Evolutionary conservation across 2,113 vertebrate species (phyloP).

Genomic region (Stigmatopora nigra): DNA sequence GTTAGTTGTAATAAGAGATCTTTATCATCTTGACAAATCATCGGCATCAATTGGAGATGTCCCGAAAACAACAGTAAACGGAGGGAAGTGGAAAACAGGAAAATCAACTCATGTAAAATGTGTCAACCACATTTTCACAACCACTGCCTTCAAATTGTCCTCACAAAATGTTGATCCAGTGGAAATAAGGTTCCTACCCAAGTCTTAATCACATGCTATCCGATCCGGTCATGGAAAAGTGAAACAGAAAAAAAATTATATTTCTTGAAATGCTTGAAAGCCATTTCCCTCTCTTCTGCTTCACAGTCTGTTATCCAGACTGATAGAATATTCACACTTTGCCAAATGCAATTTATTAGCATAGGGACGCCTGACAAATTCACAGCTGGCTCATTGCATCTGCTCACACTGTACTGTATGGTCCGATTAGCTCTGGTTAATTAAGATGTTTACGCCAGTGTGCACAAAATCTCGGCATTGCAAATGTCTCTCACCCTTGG

Average conservation of each 20-base stretch:
- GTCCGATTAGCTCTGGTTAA: conserved; percentile 45
- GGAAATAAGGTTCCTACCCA: conserved; percentile 34
- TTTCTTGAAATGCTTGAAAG: conserved; percentile 10
- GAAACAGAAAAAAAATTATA: conserved; percentile 13
- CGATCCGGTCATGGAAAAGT: conserved; percentile 46
- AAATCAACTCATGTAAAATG: conserved; percentile 24
- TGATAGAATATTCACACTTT: conserved; percentile 49
- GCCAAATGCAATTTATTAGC: conserved; percentile 50
- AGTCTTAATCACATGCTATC: conserved; percentile 58
- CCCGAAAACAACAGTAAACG: conserved; percentile 12
- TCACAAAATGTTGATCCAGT: conserved; percentile 42
- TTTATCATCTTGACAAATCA: conserved; percentile 44
- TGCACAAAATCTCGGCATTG: conserved; percentile 41
- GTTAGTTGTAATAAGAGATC: conserved; percentile 43
- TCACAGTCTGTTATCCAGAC: conserved; percentile 12
- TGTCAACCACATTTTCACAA: conserved; percentile 55
- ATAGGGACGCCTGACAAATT: conserved; percentile 37
- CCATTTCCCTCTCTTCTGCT: background rate
- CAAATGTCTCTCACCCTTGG: conserved; percentile 52
- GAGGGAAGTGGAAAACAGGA: background rate
- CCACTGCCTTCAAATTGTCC: conserved; percentile 47
- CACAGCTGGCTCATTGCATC: conserved; percentile 15
- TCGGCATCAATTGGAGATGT: conserved; percentile 20
- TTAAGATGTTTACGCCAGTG: conserved; percentile 33
- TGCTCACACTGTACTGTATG: conserved; percentile 44